Conservation (phyloP, 2,888 invertebrate species). For the Melieria crassipennis region DNA sequence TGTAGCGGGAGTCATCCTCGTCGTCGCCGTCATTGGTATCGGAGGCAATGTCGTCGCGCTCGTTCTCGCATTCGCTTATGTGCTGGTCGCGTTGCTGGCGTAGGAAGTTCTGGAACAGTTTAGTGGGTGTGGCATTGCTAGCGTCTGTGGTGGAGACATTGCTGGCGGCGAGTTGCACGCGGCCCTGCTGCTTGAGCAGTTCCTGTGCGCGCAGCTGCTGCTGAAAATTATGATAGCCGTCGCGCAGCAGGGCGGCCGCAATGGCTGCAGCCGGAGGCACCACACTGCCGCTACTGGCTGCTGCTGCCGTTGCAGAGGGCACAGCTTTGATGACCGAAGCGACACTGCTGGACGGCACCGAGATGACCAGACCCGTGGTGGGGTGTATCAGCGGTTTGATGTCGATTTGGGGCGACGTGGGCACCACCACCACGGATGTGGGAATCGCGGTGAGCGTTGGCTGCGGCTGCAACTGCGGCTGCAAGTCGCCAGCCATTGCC, state of each 20-base stretch:
- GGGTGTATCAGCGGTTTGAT: constrained; percentile 49
- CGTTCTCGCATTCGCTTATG: constrained; percentile 52
- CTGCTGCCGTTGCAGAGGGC: constrained; percentile 44
- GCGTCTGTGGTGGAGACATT: constrained; percentile 20
- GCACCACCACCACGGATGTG: constrained; percentile 56
- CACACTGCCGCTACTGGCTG: constrained; percentile 39
- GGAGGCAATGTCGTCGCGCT: constrained; percentile 37
- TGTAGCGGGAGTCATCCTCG: constrained; percentile 62
- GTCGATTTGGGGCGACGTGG: constrained; percentile 39
- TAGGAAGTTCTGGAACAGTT: constrained; percentile 55
- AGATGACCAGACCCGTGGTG: constrained; percentile 41
- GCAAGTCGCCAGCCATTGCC: constrained; percentile 17
- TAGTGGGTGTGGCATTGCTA: constrained; percentile 44
- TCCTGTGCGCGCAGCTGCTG: constrained; percentile 25
- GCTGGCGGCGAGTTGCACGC: constrained; percentile 16
- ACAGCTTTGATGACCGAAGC: constrained; percentile 39
- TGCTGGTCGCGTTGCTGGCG: constrained; percentile 50
- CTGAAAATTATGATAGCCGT: constrained; percentile 62
- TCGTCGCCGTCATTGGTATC: constrained; percentile 54
- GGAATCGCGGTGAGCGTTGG: constrained; percentile 51
- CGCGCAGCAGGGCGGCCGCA: constrained; percentile 62
- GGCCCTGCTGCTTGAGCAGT: constrained; percentile 43
- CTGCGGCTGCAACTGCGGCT: constrained; percentile 13
- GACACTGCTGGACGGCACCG: neutral
- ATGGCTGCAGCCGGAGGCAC: constrained; percentile 59